Evolutionary conservation across 2,888 invertebrate species (phyloP).

Genomic region (Oxytorus armatus): DNA sequence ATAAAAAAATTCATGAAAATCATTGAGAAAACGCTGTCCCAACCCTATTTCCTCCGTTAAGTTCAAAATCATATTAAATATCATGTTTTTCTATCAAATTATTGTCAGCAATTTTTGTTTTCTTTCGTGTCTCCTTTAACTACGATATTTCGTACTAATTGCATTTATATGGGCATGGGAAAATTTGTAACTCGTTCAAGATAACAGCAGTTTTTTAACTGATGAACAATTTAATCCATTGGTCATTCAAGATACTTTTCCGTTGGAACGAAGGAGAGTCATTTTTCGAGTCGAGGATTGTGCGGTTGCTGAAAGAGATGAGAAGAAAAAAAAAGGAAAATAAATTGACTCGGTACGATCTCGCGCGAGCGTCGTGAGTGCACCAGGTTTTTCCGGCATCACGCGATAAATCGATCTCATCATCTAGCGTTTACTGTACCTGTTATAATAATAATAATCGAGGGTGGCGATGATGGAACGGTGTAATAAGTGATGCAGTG

Average conservation of each 20-base stretch:
- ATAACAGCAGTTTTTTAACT: too few species aligned
- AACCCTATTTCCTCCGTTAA: too few species aligned
- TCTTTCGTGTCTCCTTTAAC: too few species aligned
- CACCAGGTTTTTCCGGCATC: constrained; percentile 8
- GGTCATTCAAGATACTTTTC: neutral
- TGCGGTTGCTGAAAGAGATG: constrained; percentile 12
- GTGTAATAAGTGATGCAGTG: constrained; percentile 65
- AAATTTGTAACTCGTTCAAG: too few species aligned
- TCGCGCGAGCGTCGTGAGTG: neutral
- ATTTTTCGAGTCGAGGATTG: neutral
- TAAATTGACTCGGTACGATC: constrained; percentile 69
- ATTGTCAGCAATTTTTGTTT: too few species aligned
- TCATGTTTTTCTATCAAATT: too few species aligned
- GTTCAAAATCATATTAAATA: too few species aligned
- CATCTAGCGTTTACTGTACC: constrained; percentile 65
- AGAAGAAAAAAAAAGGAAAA: constrained; percentile 43
- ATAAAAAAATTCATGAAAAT: too few species aligned
- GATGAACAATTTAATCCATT: too few species aligned
- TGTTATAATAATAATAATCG: constrained; percentile 47
- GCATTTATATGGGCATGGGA: too few species aligned
- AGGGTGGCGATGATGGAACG: constrained; percentile 75
- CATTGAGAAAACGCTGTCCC: too few species aligned
- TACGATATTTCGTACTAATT: too few species aligned
- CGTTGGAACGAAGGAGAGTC: neutral
- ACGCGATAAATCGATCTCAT: constrained; percentile 79